Percentiles rank a stretch among this genome's conserved stretches.
Evolutionary conservation across 2,797 vertebrate species (phyloP).

Genomic region (Anguilla anguilla): DNA sequence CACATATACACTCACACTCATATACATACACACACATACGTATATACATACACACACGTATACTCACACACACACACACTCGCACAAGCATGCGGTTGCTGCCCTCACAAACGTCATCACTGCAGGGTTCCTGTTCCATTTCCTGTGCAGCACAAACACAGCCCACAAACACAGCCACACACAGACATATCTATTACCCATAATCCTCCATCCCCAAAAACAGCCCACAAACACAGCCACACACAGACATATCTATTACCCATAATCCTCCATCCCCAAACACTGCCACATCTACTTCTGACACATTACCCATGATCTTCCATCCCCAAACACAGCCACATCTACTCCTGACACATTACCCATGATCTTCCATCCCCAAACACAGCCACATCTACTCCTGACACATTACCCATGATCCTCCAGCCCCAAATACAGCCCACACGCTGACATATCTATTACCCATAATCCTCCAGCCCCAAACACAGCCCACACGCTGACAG

Average conservation of each 20-base stretch:
- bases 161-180: not conserved
- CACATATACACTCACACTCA: conserved; percentile 26
- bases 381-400: too few relatives aligned
- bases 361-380: not conserved
- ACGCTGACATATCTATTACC: too few relatives aligned
- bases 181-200: not conserved
- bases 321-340: not conserved
- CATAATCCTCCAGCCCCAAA: too few relatives aligned
- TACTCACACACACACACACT: not conserved
- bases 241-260: conserved; percentile 1
- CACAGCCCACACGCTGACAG: too few relatives aligned
- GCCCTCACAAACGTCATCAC: conserved; percentile 18
- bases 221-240: not conserved
- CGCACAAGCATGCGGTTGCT: not conserved
- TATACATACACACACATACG: not conserved
- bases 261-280: not conserved
- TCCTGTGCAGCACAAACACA: not conserved
- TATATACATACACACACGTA: not conserved
- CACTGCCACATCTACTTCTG: not conserved
- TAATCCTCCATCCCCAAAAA: not conserved
- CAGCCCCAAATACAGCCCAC: too few relatives aligned
- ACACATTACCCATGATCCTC: too few relatives aligned
- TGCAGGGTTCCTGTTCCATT: not conserved
- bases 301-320: not conserved
- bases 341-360: not conserved